Conservation (phyloP, 2,113 vertebrate genomes). For the Microcebus jonahi region DNA sequence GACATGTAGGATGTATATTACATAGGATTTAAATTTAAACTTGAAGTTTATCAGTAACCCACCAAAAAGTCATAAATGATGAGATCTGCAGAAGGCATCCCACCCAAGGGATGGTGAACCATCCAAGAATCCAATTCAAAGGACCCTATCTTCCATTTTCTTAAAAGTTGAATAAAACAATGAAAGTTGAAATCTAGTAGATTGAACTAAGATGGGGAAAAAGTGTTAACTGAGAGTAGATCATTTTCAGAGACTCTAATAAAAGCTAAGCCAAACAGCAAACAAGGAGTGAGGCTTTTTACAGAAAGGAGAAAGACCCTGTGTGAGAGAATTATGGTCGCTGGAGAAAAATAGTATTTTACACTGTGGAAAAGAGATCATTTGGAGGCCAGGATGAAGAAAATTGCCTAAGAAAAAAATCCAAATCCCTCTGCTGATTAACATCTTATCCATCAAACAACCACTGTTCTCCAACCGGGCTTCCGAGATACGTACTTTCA, state of each 20-base stretch:
- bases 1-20: not conserved
- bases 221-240: not conserved
- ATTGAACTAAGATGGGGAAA: not conserved
- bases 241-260: not conserved
- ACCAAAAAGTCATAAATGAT: not conserved
- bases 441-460: not conserved
- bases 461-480: not conserved
- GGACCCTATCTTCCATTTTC: not conserved
- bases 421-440: not conserved
- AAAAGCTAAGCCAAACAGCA: not conserved
- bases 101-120: not conserved
- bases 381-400: not conserved
- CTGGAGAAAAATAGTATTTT: not conserved
- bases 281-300: not conserved
- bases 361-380: not conserved
- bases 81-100: not conserved
- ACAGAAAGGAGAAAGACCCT: not conserved
- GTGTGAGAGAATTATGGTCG: not conserved
- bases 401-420: constrained; percentile 3
- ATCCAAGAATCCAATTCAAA: not conserved
- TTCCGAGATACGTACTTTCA: not conserved
- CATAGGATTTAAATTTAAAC: not conserved
- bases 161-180: not conserved
- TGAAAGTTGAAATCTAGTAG: not conserved
- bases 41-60: not conserved